Evolutionary conservation across 2,888 invertebrate species (phyloP).

Genomic region (Apodemia duryi): DNA sequence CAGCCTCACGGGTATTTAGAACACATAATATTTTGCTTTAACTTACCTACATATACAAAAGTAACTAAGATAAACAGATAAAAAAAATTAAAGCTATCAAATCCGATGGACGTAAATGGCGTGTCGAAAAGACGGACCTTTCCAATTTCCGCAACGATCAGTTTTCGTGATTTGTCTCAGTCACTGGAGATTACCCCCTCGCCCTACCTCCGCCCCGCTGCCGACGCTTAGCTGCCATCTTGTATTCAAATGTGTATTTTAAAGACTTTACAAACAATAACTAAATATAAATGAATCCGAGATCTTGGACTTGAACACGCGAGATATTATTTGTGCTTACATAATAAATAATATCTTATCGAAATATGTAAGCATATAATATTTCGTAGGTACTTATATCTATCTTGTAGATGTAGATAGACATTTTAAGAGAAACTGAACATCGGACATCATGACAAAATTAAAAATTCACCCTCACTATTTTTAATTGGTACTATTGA

Average conservation of each 20-base stretch:
- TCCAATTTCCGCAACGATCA: conserved; percentile 8
- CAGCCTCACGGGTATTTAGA: neutral
- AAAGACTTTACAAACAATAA: neutral
- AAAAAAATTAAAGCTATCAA: conserved; percentile 4
- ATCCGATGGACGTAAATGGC: conserved; percentile 3
- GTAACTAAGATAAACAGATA: neutral
- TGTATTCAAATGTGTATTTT: conserved; percentile 12
- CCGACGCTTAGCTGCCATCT: neutral
- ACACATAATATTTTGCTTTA: neutral
- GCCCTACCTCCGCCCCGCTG: neutral
- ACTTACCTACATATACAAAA: neutral
- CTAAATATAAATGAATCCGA: neutral
- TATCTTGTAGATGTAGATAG: too few species aligned
- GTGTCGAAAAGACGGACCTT: conserved; percentile 5
- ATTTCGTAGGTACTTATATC: too few species aligned
- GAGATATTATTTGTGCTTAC: too few species aligned
- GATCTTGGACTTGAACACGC: too few species aligned
- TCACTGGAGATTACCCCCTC: neutral
- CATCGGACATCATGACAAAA: too few species aligned
- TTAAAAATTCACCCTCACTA: too few species aligned
- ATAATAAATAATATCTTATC: too few species aligned
- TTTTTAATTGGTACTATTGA: too few species aligned
- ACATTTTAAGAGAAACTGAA: too few species aligned
- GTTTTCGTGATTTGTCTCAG: conserved; percentile 10
- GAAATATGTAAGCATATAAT: too few species aligned